phyloP scores from a whole-genome alignment of 2,888 invertebrate genomes.

The Osedax fenrisi region DNA sequence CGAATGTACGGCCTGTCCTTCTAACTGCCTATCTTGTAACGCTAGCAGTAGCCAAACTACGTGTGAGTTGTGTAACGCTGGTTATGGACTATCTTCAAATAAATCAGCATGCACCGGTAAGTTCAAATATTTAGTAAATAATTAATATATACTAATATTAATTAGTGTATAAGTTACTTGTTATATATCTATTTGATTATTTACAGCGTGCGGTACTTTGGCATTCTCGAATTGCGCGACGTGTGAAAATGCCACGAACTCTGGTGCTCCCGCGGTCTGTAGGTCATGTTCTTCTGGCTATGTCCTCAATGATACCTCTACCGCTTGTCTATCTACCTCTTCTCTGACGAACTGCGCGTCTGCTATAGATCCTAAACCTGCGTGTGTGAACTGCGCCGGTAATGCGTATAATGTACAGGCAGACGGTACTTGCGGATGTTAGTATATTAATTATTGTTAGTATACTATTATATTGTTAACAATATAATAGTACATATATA shows the following conservation, averaged over 20 bases:
- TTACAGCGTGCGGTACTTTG: not conserved
- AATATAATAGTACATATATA: not conserved
- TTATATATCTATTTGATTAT: not conserved
- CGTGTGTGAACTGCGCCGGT: not conserved
- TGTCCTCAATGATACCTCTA: conserved; percentile 5
- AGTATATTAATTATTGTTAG: not conserved
- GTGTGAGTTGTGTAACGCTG: not conserved
- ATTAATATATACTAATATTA: conserved; percentile 3
- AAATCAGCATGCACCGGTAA: not conserved
- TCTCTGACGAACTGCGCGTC: not conserved
- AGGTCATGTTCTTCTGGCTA: not conserved
- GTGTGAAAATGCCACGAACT: not conserved
- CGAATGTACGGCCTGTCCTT: not conserved
- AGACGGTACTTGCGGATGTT: conserved; percentile 7
- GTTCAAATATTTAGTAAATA: conserved; percentile 1
- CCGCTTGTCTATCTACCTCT: not conserved
- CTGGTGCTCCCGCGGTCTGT: not conserved
- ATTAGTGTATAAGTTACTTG: not conserved
- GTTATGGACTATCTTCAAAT: not conserved
- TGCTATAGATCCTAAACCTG: not conserved
- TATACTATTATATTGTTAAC: not conserved
- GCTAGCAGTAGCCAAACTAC: not conserved
- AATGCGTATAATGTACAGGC: not conserved
- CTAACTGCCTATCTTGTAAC: not conserved
- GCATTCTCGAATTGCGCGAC: conserved; percentile 2